Base-by-base conservation (phyloP, 1,140 invertebrate species). In the Rhagoletis pomonella region DNA sequence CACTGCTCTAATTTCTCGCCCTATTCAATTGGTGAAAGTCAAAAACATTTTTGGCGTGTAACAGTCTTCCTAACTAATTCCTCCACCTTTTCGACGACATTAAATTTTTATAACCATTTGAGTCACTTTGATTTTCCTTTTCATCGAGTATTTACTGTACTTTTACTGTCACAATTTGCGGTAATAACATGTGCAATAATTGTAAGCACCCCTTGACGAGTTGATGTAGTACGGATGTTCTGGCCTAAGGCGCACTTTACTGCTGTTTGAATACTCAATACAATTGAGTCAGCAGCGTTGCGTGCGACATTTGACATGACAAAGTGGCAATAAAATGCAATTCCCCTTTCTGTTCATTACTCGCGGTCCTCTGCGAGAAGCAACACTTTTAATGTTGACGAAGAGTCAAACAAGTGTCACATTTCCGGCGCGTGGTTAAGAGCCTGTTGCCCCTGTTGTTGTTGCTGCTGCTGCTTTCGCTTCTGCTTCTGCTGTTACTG, bases 331-430 rank as follows among this genome's bases (percentile, higher is more conserved):
- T 55, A 81, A 81, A 81, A 50, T 55, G 55, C 50, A 81, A 81
- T 81, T 81, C 29, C 47, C 73, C n/a, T n/a, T n/a, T n/a, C n/a
- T 73, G 29, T 47, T 3, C n/a, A 12, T 29, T 50, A 44, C n/a
- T 1, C 14, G 50, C 42, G 17, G 1, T 12, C 10, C 42, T 14
- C 67, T 39, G 1, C 60, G 14, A 64, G 60, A 39, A 10, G 6
- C 12, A 73, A 1, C 73, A 81, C 44, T 73, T 29, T 58, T 12
- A 81, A 81, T 81, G 73, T 55, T n/a, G 17, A 17, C 19, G 12
- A 17, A 73, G 67, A 14, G n/a, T 67, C 19, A 55, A 81, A 81
- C 73, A 81, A 81, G 73, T 81, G 73, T 81, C 73, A 81, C 73
- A 55, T 81, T 81, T 81, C 73, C 73, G 73, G 73, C 17, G 73